Base-by-base conservation (phyloP, 2,888 invertebrate genomes). In the Anarsia innoxiella region DNA sequence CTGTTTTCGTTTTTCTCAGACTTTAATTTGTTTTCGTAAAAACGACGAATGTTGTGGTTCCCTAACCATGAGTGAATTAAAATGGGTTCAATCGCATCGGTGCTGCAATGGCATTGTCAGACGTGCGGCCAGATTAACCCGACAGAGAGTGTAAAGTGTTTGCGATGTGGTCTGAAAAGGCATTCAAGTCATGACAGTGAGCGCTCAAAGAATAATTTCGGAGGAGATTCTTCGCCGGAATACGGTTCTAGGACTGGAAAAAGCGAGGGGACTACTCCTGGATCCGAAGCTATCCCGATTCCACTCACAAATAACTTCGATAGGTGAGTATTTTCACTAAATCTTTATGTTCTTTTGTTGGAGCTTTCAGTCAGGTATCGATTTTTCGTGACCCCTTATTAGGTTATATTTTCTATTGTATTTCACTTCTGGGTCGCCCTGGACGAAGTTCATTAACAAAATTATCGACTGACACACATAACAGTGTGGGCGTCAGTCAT, bases 41-140 rank as follows among this genome's bases (percentile, higher is more conserved):
- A 80, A 77, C 67, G 70, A 67, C 58, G 77, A 59, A 59, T 79
- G 76, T 71, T 73, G 82, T 83, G 84, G 83, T 83, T 63, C 66
- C 68, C 66, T 85, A 86, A 83, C 84, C 85, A 86, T 86, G 85
- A 75, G 75, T 83, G 76, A 78, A 80, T 77, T 85, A 84, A 80
- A 82, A 95, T 95, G 95, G 95, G 95, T 86, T 94, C 94, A 78
- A 94, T 94, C 87, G 94, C 94, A 86, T 95, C 95, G 78, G 94
- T 95, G 87, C 90, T 95, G 79, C 95, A 95, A 88, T 95, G 94
- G 94, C 92, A 93, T 87, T 95, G 95, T 88, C 89, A 89, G 78
- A 89, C 90, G 82, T 95, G 95, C 87, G 90, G 92, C 85, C 89
- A 92, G 82, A 94, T 95, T 83, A 95, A 95, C 80, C 93, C 94